Conservation (phyloP, 2,888 invertebrate genomes). For the Perizoma flavofasciatum region DNA sequence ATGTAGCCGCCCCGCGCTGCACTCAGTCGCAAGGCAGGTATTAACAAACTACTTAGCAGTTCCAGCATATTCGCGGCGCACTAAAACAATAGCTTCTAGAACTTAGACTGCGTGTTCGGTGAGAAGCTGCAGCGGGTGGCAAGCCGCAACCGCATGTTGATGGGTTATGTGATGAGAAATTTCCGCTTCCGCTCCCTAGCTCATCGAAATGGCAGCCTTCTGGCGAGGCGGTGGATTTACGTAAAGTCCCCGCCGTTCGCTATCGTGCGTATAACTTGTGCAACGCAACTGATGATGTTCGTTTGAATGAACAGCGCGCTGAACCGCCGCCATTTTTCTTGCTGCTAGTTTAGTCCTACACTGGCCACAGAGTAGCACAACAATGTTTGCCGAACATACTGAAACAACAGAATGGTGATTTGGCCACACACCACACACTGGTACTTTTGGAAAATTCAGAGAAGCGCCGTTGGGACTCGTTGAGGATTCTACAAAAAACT, state of each 20-base stretch:
- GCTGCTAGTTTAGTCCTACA: background rate
- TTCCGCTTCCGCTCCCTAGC: conserved; percentile 6
- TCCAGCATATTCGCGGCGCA: conserved; percentile 4
- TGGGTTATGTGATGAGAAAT: background rate
- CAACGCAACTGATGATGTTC: too few relatives aligned
- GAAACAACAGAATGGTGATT: too few relatives aligned
- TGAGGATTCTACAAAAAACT: too few relatives aligned
- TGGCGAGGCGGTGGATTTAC: too few relatives aligned
- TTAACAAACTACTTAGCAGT: conserved; percentile 12
- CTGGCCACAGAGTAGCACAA: background rate
- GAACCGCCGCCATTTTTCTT: conserved; percentile 15
- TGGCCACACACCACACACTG: too few relatives aligned
- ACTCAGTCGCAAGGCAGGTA: background rate
- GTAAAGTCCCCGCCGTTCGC: too few relatives aligned
- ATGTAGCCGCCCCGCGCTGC: too few relatives aligned
- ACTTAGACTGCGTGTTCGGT: conserved; percentile 1
- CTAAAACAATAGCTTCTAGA: conserved; percentile 8
- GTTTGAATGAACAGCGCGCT: conserved; percentile 24
- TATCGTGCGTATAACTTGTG: too few relatives aligned
- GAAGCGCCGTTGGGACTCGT: too few relatives aligned
- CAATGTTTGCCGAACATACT: too few relatives aligned
- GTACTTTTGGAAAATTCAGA: too few relatives aligned
- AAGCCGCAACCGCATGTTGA: background rate
- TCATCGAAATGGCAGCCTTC: background rate
- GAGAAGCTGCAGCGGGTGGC: conserved; percentile 13